Evolutionary conservation across 2,113 vertebrate species (phyloP).

Genomic region (Dermatemys mawii): DNA sequence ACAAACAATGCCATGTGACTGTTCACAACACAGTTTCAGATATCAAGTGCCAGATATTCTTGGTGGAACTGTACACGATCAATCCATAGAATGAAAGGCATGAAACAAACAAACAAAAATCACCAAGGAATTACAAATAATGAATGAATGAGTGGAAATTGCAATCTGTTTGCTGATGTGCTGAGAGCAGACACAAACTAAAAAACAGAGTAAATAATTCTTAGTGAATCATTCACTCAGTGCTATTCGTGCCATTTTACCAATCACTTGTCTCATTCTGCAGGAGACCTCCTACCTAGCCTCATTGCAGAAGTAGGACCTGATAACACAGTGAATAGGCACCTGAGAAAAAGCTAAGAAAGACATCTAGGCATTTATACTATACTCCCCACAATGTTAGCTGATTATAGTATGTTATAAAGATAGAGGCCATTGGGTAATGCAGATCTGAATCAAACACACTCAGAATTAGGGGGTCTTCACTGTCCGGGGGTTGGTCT

Average conservation of each 20-base stretch:
- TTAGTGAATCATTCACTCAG: background rate
- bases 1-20: background rate
- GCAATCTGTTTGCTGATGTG: background rate
- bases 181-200: background rate
- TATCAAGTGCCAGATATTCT: background rate
- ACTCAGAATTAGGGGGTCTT: background rate
- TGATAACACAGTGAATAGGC: background rate
- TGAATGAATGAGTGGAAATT: background rate
- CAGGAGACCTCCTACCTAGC: background rate
- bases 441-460: background rate
- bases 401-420: background rate
- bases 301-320: background rate
- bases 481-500: background rate
- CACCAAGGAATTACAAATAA: background rate
- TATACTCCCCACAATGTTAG: background rate
- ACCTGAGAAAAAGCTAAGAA: background rate
- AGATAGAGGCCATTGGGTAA: background rate
- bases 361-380: background rate
- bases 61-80: background rate
- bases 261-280: background rate
- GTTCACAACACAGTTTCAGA: background rate
- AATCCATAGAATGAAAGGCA: background rate
- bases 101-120: background rate
- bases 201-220: background rate
- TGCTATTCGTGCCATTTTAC: background rate